Evolutionary conservation across 1,140 invertebrate species (phyloP), one percentile per base, ranked within the genome.

Genomic region (Aphis gossypii): DNA sequence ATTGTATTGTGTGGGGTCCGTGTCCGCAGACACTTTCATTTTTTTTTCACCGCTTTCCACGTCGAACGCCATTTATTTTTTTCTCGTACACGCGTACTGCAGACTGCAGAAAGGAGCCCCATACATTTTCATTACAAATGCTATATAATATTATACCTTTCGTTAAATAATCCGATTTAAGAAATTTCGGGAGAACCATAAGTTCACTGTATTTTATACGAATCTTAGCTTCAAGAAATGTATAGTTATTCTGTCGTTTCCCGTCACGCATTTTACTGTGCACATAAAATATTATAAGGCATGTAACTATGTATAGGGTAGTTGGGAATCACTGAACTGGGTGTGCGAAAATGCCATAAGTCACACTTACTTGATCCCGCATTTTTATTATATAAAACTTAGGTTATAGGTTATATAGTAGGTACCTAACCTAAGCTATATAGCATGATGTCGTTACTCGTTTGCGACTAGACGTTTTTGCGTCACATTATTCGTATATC

Each of bases 1-100:
- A 87, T 38, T 56, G 20, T 87, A 87, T 54, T 38, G 35, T 23
- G 48, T 9, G 83, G 9, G 23, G 83, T 86, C 83, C 30, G 60
- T 44, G 84, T 44, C 82, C 5, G 9, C 51, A 23, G 25, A 56
- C 51, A 56, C 88, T 89, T 89, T 89, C 88, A 56, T 89, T 89
- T 89, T 89, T 86, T 51, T 56, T 35, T 54, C 48, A 38, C 21
- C 48, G 35, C 88, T 89, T 89, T 89, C 51, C 51, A 56, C 23
- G 23, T 89, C 9, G 9, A 54, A 89, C 23, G n/a, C 23, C n/a
- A 4, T 89, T 89, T 41, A 38, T 56, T 89, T 89, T 56, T 35
- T 89, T 89, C 20, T 56, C 14, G 41, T 20, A n/a, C 41, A 38
- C 84, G 30, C 25, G 2, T 86, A 18, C 30, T n/a, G 7, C 25